A percentile compares a stretch with the other conserved stretches of the same genome.
These are phyloP conservation scores for Drosophila quasianomalipes DNA, from an alignment of 2,888 invertebrate genomes.

Conservation along the genomic window DNA sequence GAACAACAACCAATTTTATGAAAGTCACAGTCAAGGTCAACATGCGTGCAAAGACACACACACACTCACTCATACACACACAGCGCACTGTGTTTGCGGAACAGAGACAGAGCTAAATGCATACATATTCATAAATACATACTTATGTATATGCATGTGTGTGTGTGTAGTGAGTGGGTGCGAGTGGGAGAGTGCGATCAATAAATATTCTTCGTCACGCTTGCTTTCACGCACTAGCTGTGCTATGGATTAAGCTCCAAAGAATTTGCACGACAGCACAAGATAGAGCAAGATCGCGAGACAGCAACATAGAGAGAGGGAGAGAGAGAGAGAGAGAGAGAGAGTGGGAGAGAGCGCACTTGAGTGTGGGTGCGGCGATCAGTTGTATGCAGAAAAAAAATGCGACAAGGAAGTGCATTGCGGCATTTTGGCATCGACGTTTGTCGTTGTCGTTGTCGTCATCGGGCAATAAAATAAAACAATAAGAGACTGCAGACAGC, in stretches of 20 bases:
- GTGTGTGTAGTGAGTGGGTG: constrained; percentile 24
- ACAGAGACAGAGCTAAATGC: constrained; percentile 26
- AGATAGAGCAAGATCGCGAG: constrained; percentile 4
- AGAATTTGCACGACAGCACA: constrained; percentile 40
- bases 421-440: constrained; percentile 43
- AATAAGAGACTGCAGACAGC: constrained; percentile 1
- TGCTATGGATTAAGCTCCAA: constrained; percentile 48
- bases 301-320: not conserved
- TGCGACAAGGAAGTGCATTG: constrained; percentile 51
- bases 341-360: not conserved
- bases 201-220: constrained; percentile 44
- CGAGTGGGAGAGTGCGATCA: constrained; percentile 42
- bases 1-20: constrained; percentile 71
- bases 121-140: constrained; percentile 15
- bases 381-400: constrained; percentile 16
- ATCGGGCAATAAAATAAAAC: constrained; percentile 25
- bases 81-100: constrained; percentile 19
- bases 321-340: constrained; percentile 6
- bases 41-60: constrained; percentile 68
- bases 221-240: constrained; percentile 57
- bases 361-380: constrained; percentile 52
- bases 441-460: constrained; percentile 26
- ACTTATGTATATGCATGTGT: constrained; percentile 3
- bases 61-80: constrained; percentile 30
- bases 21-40: constrained; percentile 84